Conservation (phyloP, 2,113 vertebrate genomes). For the Epinephelus lanceolatus region DNA sequence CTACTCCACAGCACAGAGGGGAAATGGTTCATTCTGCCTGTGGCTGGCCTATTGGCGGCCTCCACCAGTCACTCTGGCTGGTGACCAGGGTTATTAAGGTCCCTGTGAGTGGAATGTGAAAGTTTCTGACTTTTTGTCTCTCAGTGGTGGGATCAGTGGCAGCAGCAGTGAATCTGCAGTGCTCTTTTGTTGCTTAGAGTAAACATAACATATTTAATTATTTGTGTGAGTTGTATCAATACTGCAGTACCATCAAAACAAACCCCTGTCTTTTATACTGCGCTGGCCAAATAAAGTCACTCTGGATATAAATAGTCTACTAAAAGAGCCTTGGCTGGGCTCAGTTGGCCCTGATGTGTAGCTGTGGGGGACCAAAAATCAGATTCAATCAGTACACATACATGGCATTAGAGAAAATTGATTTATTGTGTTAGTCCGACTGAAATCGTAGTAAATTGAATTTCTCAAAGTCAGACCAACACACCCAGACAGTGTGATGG, state of each 20-base stretch:
- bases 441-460: too few species aligned
- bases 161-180: neutral
- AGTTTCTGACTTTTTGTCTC: neutral
- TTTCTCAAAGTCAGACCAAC: too few species aligned
- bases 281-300: neutral
- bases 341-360: neutral
- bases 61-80: constrained; percentile 18
- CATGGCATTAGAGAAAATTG: too few species aligned
- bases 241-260: neutral
- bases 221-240: neutral
- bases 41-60: constrained; percentile 4
- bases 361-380: neutral
- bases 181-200: neutral
- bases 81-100: neutral
- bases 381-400: neutral
- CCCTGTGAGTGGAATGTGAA: neutral
- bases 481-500: too few species aligned
- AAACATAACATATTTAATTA: neutral
- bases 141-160: neutral
- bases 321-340: too few species aligned
- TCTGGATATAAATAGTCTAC: neutral
- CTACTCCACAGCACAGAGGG: constrained; percentile 3
- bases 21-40: constrained; percentile 14
- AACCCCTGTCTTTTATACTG: neutral
- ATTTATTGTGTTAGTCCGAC: too few species aligned